Evolutionary conservation across 2,113 vertebrate genomes (phyloP), one percentile per base, ranked within the genome.

Genomic region (Zosterops japonicus): DNA sequence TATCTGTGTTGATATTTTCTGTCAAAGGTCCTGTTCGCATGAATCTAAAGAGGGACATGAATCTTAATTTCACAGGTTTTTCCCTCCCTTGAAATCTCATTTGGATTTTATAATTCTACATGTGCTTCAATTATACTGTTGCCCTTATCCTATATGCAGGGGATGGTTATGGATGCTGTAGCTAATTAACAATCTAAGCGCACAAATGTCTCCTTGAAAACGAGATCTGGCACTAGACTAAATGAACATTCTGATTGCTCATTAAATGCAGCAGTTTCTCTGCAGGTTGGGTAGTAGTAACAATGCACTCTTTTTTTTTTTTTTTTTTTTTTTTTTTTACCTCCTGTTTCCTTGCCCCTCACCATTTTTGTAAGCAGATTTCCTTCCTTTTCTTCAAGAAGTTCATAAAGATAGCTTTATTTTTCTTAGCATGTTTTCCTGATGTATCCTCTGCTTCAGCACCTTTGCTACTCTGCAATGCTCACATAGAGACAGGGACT

Each of bases 201-300:
- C 57, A 91, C 83, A 95, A 96, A 89, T 55, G 72, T 93, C 83
- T 94, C 72, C 88, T 96, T 84, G 90, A 96, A 94, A 96, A 96
- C 74, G 95, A 95, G 93, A 83, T 93, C 95, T 97, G 90, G 85
- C 90, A 95, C 79, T 89, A 91, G 46, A 82, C 88, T 82, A 96
- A 96, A 93, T 92, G 93, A 96, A 78, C 93, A 96, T 89, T 95
- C 86, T 96, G 93, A 95, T 89, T 96, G 80, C 93, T 96, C 77
- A 91, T 95, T 97, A 97, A 89, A 92, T 64, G 92, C 83, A 84
- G 82, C 28, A 75, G 33, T 87, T 93, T 89, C 90, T 71, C 83
- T 89, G 56, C 76, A 87, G 80, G 76, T 75, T 6, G 7, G 53
- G 53, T 82, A 84, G 91, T 71, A 87, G 65, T 94, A 90, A 87